These are phyloP conservation scores for Ostrea edulis DNA, from an alignment of 1,140 invertebrate genomes.

Conservation along the genomic window DNA sequence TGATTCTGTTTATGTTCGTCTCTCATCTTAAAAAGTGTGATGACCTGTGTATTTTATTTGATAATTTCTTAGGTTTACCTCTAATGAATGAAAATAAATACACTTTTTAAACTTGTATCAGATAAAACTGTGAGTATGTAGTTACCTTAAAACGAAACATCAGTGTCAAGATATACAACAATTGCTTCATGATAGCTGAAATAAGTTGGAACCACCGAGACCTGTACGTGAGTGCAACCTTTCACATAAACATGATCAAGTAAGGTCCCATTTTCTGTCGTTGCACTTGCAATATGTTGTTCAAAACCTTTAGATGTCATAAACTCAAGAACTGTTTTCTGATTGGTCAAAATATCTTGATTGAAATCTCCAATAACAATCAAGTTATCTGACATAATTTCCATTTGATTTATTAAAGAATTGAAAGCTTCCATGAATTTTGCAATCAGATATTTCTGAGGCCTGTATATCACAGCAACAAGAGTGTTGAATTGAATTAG, in stretches of 20 bases:
- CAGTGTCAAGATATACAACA: no score
- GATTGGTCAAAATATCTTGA: constrained; percentile 44
- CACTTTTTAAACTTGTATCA: no score
- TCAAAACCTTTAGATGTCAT: constrained; percentile 16
- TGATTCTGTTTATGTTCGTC: no score
- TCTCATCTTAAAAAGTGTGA: no score
- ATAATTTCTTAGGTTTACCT: no score
- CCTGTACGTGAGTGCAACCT: not conserved
- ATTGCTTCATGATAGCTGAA: constrained; percentile 50
- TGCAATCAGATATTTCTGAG: constrained; percentile 18
- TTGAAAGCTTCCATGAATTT: constrained; percentile 18
- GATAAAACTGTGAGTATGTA: no score
- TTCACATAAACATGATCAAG: constrained; percentile 46
- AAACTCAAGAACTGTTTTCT: not conserved
- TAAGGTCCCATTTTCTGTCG: constrained; percentile 46
- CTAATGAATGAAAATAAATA: no score
- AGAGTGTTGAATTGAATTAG: not conserved
- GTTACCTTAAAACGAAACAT: no score
- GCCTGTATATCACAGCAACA: constrained; percentile 11
- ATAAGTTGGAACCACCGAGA: constrained; percentile 39
- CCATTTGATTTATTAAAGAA: not conserved
- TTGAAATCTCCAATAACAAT: constrained; percentile 49
- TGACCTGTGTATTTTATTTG: no score
- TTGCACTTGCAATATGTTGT: constrained; percentile 1
- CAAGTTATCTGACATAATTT: not conserved